Conservation (phyloP, 2,888 invertebrate genomes). For the Plebejus melissa region DNA sequence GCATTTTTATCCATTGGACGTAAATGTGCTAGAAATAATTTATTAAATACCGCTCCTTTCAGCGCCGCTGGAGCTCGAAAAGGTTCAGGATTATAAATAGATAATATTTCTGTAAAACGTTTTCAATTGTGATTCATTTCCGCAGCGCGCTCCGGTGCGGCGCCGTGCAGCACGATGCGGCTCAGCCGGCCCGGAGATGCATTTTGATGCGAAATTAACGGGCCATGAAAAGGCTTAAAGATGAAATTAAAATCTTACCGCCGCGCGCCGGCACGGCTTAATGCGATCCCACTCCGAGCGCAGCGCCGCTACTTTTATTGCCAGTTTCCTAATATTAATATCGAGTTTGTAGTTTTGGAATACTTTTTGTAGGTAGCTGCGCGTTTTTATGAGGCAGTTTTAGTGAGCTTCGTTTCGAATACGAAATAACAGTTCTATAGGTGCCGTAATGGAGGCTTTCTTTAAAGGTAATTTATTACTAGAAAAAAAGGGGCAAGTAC, state of each 20-base stretch:
- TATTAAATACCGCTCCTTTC: conserved; percentile 14
- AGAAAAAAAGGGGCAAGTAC: background rate
- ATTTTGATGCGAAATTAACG: conserved; percentile 35
- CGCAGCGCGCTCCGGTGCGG: background rate
- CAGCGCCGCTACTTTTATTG: background rate
- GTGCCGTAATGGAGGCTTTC: background rate
- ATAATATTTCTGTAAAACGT: conserved; percentile 15
- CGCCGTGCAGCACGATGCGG: background rate
- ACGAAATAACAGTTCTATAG: background rate
- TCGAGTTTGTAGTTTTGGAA: background rate
- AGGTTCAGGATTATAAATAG: conserved; percentile 20
- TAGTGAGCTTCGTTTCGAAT: background rate
- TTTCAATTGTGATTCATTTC: conserved; percentile 15
- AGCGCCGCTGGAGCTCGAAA: conserved; percentile 2
- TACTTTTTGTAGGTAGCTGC: background rate
- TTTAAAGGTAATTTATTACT: background rate
- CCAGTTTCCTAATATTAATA: background rate
- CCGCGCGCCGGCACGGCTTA: conserved; percentile 34
- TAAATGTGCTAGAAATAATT: conserved; percentile 19
- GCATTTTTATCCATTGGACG: conserved; percentile 7
- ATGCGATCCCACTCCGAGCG: conserved; percentile 23
- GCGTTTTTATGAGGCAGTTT: background rate
- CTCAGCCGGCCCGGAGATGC: conserved; percentile 13
- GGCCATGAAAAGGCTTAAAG: conserved; percentile 33
- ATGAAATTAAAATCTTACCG: conserved; percentile 36